These are phyloP conservation scores for Zaprionus obscuricornis DNA, from an alignment of 2,888 invertebrate genomes.

Conservation along the genomic window DNA sequence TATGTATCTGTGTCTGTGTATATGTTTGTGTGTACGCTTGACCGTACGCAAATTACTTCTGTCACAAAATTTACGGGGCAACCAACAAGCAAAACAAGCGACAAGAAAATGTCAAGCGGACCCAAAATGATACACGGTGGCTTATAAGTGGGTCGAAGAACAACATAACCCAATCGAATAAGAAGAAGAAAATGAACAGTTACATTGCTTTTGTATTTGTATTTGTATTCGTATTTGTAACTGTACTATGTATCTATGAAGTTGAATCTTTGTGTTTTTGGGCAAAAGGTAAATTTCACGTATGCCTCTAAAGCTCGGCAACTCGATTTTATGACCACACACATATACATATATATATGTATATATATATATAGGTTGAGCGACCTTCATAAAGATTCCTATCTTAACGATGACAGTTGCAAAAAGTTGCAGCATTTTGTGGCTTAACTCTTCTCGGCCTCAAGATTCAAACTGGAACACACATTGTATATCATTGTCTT, in stretches of 20 bases:
- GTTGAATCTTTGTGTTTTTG: not conserved
- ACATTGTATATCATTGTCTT: constrained; percentile 58
- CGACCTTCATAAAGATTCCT: constrained; percentile 80
- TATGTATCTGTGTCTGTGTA: constrained; percentile 21
- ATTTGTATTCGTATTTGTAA: no score
- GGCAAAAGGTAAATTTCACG: constrained; percentile 47
- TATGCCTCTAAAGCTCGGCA: constrained; percentile 33
- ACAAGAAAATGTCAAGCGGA: constrained; percentile 64
- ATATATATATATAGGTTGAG: constrained; percentile 27
- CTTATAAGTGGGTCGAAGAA: constrained; percentile 67
- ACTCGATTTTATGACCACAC: constrained; percentile 43
- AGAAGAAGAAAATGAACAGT: constrained; percentile 18
- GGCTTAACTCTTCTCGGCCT: constrained; percentile 22
- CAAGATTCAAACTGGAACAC: constrained; percentile 42
- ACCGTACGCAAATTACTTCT: constrained; percentile 76
- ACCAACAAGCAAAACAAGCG: constrained; percentile 32
- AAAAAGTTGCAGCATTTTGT: constrained; percentile 45
- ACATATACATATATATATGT: no score
- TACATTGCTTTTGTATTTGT: constrained; percentile 4
- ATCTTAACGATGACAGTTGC: constrained; percentile 80
- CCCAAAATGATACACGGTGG: constrained; percentile 60
- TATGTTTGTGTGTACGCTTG: constrained; percentile 51
- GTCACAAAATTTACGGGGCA: constrained; percentile 66
- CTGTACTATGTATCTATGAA: no score
- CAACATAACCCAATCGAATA: constrained; percentile 19